A percentile compares a stretch with the other conserved stretches of the same genome.
These are phyloP conservation scores for Mythimna impura DNA, from an alignment of 2,888 invertebrate genomes.

Conservation along the genomic window DNA sequence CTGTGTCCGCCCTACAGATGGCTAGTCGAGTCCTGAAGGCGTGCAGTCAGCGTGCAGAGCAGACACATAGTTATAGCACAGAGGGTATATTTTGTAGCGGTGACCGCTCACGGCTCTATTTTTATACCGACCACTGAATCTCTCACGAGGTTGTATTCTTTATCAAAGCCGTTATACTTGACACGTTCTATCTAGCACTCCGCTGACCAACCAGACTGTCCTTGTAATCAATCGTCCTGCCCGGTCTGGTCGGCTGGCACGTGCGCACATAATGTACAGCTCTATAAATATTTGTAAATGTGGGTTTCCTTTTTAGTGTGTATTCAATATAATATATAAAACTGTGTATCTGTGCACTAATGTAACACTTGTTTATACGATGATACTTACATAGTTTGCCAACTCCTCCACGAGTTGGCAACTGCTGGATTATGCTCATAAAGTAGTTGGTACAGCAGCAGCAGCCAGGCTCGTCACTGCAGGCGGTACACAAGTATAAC, in stretches of 20 bases:
- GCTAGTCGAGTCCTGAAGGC: conserved; percentile 4
- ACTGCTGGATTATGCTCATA: conserved; percentile 16
- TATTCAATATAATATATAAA: conserved; percentile 35
- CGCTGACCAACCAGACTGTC: conserved; percentile 31
- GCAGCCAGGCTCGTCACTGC: too few species aligned
- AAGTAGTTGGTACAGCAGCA: background rate
- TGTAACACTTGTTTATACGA: conserved; percentile 18
- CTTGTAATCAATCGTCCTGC: conserved; percentile 37
- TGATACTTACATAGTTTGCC: conserved; percentile 24
- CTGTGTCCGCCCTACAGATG: too few species aligned
- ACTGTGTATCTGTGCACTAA: conserved; percentile 25
- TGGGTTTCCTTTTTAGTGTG: conserved; percentile 53
- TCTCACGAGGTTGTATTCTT: conserved; percentile 66
- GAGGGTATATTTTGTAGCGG: conserved; percentile 77
- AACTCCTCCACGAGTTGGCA: conserved; percentile 14
- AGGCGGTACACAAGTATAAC: too few species aligned
- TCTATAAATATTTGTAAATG: conserved; percentile 56
- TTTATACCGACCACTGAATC: conserved; percentile 82
- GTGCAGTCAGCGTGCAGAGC: conserved; percentile 20
- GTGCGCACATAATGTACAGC: conserved; percentile 42
- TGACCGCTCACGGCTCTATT: conserved; percentile 81
- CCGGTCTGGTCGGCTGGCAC: conserved; percentile 31
- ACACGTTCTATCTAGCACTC: conserved; percentile 36
- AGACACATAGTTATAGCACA: conserved; percentile 66
- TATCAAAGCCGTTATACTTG: conserved; percentile 67